Conservation (phyloP, 1,140 invertebrate species). For the Oreohelix idahoensis region DNA sequence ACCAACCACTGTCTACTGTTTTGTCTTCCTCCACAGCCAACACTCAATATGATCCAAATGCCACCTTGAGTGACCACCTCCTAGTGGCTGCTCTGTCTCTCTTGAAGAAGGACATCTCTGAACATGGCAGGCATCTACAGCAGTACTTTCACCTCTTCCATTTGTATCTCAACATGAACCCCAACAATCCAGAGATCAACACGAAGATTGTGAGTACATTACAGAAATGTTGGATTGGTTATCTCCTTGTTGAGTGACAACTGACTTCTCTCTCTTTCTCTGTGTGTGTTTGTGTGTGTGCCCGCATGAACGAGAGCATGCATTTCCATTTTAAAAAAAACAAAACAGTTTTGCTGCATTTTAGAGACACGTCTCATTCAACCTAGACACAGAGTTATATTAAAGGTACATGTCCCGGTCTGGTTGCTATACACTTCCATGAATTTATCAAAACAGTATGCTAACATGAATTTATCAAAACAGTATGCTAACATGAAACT, state of each 20-base stretch:
- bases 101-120: slow-evolving; percentile 88
- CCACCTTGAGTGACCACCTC: slow-evolving; percentile 85
- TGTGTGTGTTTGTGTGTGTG: no score
- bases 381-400: no score
- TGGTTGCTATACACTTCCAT: no score
- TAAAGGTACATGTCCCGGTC: no score
- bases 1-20: neutral
- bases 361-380: no score
- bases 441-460: no score
- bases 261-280: no score
- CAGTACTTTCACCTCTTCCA: slow-evolving; percentile 97
- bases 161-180: slow-evolving; percentile 87
- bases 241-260: slow-evolving; percentile 83
- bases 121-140: slow-evolving; percentile 91
- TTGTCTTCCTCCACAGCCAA: slow-evolving; percentile 7
- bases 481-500: no score
- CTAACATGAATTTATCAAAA: no score
- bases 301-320: no score
- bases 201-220: slow-evolving; percentile 21
- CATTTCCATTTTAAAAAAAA: no score
- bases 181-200: slow-evolving; percentile 75
- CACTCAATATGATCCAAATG: slow-evolving; percentile 76
- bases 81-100: slow-evolving; percentile 83
- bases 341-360: no score
- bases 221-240: slow-evolving; percentile 67